Evolutionary conservation across 2,888 invertebrate species (phyloP), one percentile per base, ranked within the genome.

Genomic region (Drosophila kuntzei): DNA sequence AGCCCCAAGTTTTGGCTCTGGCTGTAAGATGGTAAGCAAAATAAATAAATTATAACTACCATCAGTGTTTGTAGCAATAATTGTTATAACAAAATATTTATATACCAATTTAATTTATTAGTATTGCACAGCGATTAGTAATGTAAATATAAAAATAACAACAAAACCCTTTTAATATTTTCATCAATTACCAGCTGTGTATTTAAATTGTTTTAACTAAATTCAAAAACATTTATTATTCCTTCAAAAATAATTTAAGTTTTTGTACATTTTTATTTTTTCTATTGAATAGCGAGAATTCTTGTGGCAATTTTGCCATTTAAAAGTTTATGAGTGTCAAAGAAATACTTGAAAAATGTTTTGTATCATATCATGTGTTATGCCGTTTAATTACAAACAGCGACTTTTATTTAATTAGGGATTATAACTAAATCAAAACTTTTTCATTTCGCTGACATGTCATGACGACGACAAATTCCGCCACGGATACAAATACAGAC

Each of bases 351-450:
- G 6, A 44, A 22, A 43, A 37, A 3, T 5, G 11, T 50, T 34
- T 25, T 16, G 39, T 65, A 51, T 53, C 71, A 67, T 62, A 49
- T 61, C 18, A 61, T 49, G 36, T 69, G 64, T 55, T 51, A 41
- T 32, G 39, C 9, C 46, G 46, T 75, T 82, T 80, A 86, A 83
- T 78, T 83, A 78, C 64, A 72, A 68, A 61, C 47, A 66, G 60
- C 51, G 66, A 65, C 47, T 73, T 67, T 82, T 73, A 82, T 84
- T 82, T 84, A 86, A 85, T 86, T 85, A 73, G 63, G 84, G 84
- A 79, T 84, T 85, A 84, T 73, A 79, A 80, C 74, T 83, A 80
- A 59, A 64, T 61, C 68, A 61, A 73, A 84, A 80, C 57, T 78
- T 84, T 83, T 84, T 69, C 66, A 65, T 80, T 74, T 72, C 50